phyloP scores from a whole-genome alignment of 2,888 invertebrate species.

The Zaprionus bogoriensis region DNA sequence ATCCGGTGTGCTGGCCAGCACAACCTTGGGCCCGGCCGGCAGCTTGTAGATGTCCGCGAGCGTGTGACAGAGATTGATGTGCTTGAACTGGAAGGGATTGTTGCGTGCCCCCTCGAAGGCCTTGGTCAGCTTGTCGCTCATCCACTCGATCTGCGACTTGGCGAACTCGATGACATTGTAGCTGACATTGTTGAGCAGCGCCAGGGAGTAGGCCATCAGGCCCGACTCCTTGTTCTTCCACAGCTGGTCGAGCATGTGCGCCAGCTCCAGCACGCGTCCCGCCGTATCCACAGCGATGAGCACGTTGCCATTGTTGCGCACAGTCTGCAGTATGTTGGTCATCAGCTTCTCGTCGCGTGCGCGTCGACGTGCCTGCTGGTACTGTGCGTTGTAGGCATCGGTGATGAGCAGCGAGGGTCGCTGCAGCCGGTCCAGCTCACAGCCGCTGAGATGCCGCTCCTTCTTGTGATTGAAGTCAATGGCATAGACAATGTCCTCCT shows the following conservation, averaged over 20 bases:
- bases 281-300: constrained; percentile 98
- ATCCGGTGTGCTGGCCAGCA: constrained; percentile 96
- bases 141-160: constrained; percentile 99
- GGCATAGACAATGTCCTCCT: constrained; percentile 99
- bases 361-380: constrained; percentile 94
- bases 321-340: constrained; percentile 96
- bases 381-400: constrained; percentile 97
- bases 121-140: constrained; percentile 98
- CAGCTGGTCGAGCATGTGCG: constrained; percentile 97
- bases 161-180: constrained; percentile 99
- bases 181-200: constrained; percentile 96
- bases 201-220: constrained; percentile 95
- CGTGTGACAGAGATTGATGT: constrained; percentile 96
- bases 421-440: constrained; percentile 94
- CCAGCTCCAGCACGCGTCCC: constrained; percentile 96
- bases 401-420: constrained; percentile 97
- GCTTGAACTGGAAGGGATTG: constrained; percentile 97
- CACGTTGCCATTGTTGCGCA: constrained; percentile 97
- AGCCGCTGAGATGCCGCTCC: constrained; percentile 98
- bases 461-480: constrained; percentile 99
- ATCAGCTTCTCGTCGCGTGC: constrained; percentile 97
- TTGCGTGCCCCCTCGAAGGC: constrained; percentile 94
- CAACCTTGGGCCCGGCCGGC: constrained; percentile 94
- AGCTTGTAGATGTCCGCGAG: constrained; percentile 93
- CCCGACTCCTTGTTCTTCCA: constrained; percentile 98